Evolutionary conservation across 1,140 invertebrate species (phyloP), one percentile per base, ranked within the genome.

Genomic region (Papilio polytes): DNA sequence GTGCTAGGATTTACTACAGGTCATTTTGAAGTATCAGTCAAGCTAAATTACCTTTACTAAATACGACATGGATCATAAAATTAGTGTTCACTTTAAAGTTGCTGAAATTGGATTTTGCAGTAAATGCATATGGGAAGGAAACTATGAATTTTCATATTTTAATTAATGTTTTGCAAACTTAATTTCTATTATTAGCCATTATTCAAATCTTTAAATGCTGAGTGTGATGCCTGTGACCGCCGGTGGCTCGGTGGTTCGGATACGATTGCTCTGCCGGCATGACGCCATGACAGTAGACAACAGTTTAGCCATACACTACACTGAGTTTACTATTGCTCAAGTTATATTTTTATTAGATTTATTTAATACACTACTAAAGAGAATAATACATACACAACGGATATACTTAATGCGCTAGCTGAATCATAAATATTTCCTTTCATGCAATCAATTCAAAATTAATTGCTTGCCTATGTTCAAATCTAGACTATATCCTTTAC

Each of bases 361-460:
- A 66, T 36, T 66, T 66, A 1, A 66, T 66, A 26, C 63, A 10
- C 20, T 26, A 26, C 22, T 66, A 31, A 66, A 13, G 31, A 31
- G 63, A 36, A 10, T 66, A 66, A 66, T 66, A 10, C 36, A 66
- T 31, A 66, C 63, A 31, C 26, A 66, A 66, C 63, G 63, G 63
- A 66, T 66, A 66, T 31, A 12, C 13, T 36, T 31, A 66, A 3
- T 66, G 22, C 10, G 63, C 22, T 13, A 66, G 26, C 12, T 66
- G 63, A 66, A 36, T 66, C 63, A 66, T 66, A 66, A 66, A 66
- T 66, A 31, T 66, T 31, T 31, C 63, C 22, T 66, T 66, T 66
- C 63, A 31, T 26, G 59, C 59, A 66, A 66, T 66, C 56, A 63
- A 22, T 63, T 63, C 26, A 63, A 63, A 66, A 66, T 66, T 4